Percentiles rank a stretch among this genome's conserved stretches.
Conservation (phyloP, 2,888 invertebrate species). For the Chaetogeoica ovagalla region DNA sequence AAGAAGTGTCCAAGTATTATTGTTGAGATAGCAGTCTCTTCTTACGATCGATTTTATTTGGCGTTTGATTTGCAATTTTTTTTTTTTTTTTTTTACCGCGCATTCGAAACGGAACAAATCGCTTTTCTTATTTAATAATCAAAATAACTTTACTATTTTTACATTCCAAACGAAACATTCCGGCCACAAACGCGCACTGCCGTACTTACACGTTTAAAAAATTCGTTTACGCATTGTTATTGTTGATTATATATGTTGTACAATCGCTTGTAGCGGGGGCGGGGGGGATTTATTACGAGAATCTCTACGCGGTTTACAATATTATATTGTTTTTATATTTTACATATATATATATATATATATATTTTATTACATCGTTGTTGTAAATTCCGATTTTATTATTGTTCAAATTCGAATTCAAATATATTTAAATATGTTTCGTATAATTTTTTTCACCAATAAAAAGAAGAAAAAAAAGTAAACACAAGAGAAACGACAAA, state of each 20-base stretch:
- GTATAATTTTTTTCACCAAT: conserved; percentile 30
- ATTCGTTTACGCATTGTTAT: background rate
- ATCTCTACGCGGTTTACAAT: background rate
- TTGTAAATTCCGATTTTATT: conserved; percentile 5
- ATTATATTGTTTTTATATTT: background rate
- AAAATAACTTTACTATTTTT: background rate
- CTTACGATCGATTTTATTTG: background rate
- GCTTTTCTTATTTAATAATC: background rate
- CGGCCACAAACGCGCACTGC: background rate
- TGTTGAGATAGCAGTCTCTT: conserved; percentile 65
- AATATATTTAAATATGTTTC: background rate
- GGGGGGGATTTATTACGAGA: background rate
- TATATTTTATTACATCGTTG: no score
- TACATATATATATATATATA: background rate
- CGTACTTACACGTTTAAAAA: conserved; percentile 34
- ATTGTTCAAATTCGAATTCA: conserved; percentile 7
- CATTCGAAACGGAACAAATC: background rate
- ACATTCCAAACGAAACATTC: conserved; percentile 30
- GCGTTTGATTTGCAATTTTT: conserved; percentile 14
- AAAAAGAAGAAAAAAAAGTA: no score
- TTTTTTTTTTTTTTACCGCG: no score
- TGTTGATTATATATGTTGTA: conserved; percentile 20
- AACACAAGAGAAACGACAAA: conserved; percentile 19
- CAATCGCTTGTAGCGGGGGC: no score
- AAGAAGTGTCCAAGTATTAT: conserved; percentile 79